Percentiles rank a stretch among this genome's conserved stretches.
Evolutionary conservation across 2,113 vertebrate genomes (phyloP).

Genomic region (Rattus rattus): DNA sequence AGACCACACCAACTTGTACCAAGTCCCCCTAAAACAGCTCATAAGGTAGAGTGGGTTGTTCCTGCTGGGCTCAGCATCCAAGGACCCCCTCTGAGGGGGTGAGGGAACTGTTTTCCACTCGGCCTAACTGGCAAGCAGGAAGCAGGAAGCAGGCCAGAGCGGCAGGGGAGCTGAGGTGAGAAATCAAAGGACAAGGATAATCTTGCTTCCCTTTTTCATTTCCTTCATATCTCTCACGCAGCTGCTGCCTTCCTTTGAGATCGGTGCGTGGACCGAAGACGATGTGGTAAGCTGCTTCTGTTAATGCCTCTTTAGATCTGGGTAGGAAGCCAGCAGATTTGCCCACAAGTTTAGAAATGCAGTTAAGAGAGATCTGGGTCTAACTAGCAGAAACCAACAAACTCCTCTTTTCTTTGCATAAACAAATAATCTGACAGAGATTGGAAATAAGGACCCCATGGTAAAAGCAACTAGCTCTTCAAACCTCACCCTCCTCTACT

Average conservation of each 20-base stretch:
- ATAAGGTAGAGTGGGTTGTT: neutral
- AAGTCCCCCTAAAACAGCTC: neutral
- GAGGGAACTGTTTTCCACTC: neutral
- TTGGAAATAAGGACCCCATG: conserved; percentile 34
- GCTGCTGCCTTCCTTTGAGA: conserved; percentile 97
- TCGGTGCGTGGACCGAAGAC: conserved; percentile 96
- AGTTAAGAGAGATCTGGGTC: neutral
- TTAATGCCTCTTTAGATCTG: neutral
- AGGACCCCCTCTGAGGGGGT: neutral
- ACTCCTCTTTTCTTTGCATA: neutral
- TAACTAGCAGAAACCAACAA: conserved; percentile 28
- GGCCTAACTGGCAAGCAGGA: neutral
- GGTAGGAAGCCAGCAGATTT: conserved; percentile 22
- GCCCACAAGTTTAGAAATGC: neutral
- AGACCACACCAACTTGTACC: neutral
- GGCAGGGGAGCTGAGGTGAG: conserved; percentile 10
- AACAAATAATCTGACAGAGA: neutral
- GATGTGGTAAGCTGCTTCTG: conserved; percentile 93
- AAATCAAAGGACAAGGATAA: conserved; percentile 47
- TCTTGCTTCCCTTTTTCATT: conserved; percentile 81
- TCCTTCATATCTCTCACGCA: conserved; percentile 87
- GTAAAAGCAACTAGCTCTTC: conserved; percentile 44
- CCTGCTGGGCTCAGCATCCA: neutral
- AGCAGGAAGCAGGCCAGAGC: neutral
- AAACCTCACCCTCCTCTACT: neutral